A percentile compares a stretch with the other conserved stretches of the same genome.
Conservation (phyloP, 2,888 invertebrate species). For the Dynastes grantii region DNA sequence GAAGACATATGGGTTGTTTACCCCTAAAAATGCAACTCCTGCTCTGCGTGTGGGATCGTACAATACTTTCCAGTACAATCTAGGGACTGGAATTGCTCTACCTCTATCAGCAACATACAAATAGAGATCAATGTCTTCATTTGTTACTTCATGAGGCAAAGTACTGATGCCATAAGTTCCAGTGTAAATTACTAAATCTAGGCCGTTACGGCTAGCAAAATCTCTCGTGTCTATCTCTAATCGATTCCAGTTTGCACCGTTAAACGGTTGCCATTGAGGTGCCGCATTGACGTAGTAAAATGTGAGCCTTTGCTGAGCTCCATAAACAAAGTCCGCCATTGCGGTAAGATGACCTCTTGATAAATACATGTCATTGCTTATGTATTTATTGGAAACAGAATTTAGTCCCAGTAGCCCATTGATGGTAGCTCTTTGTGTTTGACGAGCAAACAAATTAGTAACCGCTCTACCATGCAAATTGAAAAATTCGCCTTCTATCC, state of each 20-base stretch:
- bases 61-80: constrained; percentile 75
- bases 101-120: constrained; percentile 62
- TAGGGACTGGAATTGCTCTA: constrained; percentile 72
- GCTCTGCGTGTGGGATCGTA: constrained; percentile 71
- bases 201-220: constrained; percentile 66
- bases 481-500: constrained; percentile 71
- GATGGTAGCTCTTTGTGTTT: constrained; percentile 61
- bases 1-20: constrained; percentile 75
- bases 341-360: constrained; percentile 78
- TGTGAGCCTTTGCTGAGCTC: constrained; percentile 74
- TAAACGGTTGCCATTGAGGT: constrained; percentile 80
- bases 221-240: constrained; percentile 71
- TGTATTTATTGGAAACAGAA: constrained; percentile 66
- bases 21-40: constrained; percentile 75
- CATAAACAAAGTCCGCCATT: constrained; percentile 77
- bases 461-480: constrained; percentile 62
- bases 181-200: constrained; percentile 72
- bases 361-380: constrained; percentile 69
- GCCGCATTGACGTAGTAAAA: constrained; percentile 79
- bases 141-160: constrained; percentile 70
- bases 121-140: constrained; percentile 61
- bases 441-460: constrained; percentile 58
- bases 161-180: constrained; percentile 76
- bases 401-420: constrained; percentile 63
- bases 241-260: constrained; percentile 74